These are phyloP conservation scores for Gorsachius goisagi DNA, from an alignment of 2,113 vertebrate species.

Conservation along the genomic window DNA sequence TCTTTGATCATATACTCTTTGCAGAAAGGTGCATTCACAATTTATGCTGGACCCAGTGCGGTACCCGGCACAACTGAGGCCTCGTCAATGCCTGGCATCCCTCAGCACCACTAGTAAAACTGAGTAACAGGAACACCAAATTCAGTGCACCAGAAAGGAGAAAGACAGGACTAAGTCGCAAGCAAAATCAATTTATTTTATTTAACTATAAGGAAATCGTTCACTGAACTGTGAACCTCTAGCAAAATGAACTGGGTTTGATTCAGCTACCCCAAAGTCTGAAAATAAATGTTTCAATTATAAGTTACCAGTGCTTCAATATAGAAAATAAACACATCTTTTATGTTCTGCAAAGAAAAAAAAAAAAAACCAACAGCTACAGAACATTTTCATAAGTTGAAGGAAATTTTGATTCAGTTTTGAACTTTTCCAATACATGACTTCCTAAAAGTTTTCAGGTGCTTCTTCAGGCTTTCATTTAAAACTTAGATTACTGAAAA, in stretches of 20 bases:
- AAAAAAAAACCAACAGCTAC: background rate
- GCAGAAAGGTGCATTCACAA: background rate
- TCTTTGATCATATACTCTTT: background rate
- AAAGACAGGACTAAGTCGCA: background rate
- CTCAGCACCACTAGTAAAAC: background rate
- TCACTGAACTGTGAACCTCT: background rate
- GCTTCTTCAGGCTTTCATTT: background rate
- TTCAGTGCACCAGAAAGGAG: background rate
- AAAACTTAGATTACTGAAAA: background rate
- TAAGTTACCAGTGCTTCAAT: background rate
- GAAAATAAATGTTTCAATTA: background rate
- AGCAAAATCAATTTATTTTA: background rate
- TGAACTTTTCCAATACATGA: background rate
- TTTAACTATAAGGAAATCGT: background rate
- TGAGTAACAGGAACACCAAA: background rate
- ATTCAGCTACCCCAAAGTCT: background rate
- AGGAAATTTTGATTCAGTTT: background rate
- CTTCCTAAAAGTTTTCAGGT: background rate
- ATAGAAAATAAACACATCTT: background rate
- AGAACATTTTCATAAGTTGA: background rate
- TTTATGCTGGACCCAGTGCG: rapidly evolving
- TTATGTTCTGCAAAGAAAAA: background rate
- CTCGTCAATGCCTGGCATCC: background rate
- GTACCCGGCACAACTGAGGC: background rate
- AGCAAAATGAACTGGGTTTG: background rate